Percentiles rank a stretch among this genome's conserved stretches.
Conservation (phyloP, 2,888 invertebrate species). For the Piscicola geometra region DNA sequence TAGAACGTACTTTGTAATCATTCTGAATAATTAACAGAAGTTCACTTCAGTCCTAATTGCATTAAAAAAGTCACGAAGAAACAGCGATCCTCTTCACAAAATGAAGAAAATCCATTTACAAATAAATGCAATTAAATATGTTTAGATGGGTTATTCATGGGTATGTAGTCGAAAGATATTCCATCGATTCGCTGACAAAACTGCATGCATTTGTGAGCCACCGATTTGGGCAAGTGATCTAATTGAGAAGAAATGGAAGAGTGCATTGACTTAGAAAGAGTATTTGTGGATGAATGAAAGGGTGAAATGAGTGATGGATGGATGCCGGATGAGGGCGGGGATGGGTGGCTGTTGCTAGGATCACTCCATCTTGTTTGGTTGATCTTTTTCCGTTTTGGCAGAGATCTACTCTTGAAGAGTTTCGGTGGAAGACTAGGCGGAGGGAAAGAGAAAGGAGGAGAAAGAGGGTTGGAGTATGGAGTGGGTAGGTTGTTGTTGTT, state of each 20-base stretch:
- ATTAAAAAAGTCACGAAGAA: too few species aligned
- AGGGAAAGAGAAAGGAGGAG: not conserved
- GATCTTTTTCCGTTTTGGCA: constrained; percentile 7
- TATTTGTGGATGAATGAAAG: not conserved
- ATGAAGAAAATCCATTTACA: too few species aligned
- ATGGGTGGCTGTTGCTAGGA: not conserved
- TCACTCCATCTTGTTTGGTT: not conserved
- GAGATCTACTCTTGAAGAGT: not conserved
- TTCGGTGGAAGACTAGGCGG: not conserved
- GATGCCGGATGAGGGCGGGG: not conserved
- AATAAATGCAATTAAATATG: too few species aligned
- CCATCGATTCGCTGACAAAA: constrained; percentile 20
- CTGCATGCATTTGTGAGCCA: constrained; percentile 19
- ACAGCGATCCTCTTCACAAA: too few species aligned
- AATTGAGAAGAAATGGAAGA: not conserved
- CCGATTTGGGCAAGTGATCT: constrained; percentile 15
- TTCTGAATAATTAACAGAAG: too few species aligned
- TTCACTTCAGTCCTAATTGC: too few species aligned
- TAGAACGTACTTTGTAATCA: too few species aligned
- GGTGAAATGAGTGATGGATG: not conserved
- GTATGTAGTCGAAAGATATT: constrained; percentile 13
- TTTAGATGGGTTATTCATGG: constrained; percentile 21
- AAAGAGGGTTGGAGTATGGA: not conserved
- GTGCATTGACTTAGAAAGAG: not conserved
- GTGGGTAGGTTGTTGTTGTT: not conserved